phyloP scores from a whole-genome alignment of 2,888 invertebrate genomes.

The Tortricodes alternella region DNA sequence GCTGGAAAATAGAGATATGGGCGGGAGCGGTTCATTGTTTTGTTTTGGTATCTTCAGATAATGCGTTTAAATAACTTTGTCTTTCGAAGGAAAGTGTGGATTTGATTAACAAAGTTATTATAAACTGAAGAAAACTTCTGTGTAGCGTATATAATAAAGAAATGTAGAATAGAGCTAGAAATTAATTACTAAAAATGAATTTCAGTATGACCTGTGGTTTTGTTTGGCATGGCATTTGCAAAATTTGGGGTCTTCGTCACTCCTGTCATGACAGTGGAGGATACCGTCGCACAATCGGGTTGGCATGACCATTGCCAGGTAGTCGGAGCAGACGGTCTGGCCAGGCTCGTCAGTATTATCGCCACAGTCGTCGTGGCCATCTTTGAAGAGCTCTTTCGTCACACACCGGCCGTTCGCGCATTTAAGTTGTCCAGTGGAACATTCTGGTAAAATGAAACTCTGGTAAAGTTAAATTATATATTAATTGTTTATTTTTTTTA shows the following conservation, averaged over 20 bases:
- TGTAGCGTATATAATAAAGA: no score
- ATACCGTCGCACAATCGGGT: slow-evolving; percentile 89
- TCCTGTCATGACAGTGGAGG: slow-evolving; percentile 89
- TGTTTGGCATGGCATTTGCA: slow-evolving; percentile 84
- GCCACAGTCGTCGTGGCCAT: slow-evolving; percentile 86
- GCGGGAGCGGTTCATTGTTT: neutral
- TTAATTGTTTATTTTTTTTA: no score
- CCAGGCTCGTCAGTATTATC: slow-evolving; percentile 88
- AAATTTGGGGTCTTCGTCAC: slow-evolving; percentile 86
- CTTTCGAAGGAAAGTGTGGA: no score
- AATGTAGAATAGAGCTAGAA: no score
- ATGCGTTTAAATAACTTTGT: neutral
- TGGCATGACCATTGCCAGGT: slow-evolving; percentile 86
- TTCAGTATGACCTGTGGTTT: slow-evolving; percentile 52
- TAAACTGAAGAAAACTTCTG: no score
- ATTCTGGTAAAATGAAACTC: slow-evolving; percentile 73
- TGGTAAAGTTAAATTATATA: no score
- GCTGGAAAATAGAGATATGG: slow-evolving; percentile 1
- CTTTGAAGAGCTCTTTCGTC: slow-evolving; percentile 86
- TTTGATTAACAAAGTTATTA: no score
- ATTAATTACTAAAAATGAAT: neutral
- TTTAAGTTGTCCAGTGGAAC: slow-evolving; percentile 84
- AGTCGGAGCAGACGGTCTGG: slow-evolving; percentile 85
- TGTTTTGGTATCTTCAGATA: neutral
- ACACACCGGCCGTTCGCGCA: slow-evolving; percentile 87